Evolutionary conservation across 2,888 invertebrate species (phyloP), one percentile per base, ranked within the genome.

Genomic region (Andrena chrysosceles): DNA sequence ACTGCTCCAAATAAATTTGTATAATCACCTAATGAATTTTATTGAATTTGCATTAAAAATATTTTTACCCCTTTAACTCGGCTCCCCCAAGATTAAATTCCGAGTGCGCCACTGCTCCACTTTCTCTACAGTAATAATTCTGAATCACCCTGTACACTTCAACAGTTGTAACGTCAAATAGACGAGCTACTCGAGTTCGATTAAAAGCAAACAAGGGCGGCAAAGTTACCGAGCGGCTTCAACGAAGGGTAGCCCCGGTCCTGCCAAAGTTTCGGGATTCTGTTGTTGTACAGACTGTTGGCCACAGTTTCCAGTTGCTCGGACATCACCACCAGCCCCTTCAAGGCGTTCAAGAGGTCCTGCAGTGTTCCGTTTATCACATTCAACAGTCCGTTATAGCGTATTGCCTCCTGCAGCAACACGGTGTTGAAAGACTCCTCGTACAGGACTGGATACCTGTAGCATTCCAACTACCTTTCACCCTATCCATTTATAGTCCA

Each of bases 361-460:
- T 95, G 94, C 83, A 90, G 95, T n/a, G 94, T 94, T 8, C 93
- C 93, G 66, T 96, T 96, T 16, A 96, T 95, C 7, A 89, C 93
- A 0, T 70, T 13, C 33, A 97, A 93, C 23, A 98, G 93, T 68
- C 95, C 95, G 89, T 97, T 96, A 93, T 96, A 98, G 81, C 98
- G 95, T 85, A 97, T 97, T 42, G 97, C 96, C 94, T 98, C 98
- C 93, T 98, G 98, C 7, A 96, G 95, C 13, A 98, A 94, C 13
- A 98, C 98, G 0, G 98, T 98, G 93, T 98, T 98, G 94, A 98
- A 95, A 0, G 98, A 98, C 94, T 98, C 98, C 91, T 97, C 97
- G 93, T 98, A 98, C 60, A 96, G 94, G 0, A 98, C 97, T 0
- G 98, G 98, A 93, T 97, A 98, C 81, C 97, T 97, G 89, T 81